phyloP scores from a whole-genome alignment of 2,888 invertebrate genomes.

The Ophion slaviceki region DNA sequence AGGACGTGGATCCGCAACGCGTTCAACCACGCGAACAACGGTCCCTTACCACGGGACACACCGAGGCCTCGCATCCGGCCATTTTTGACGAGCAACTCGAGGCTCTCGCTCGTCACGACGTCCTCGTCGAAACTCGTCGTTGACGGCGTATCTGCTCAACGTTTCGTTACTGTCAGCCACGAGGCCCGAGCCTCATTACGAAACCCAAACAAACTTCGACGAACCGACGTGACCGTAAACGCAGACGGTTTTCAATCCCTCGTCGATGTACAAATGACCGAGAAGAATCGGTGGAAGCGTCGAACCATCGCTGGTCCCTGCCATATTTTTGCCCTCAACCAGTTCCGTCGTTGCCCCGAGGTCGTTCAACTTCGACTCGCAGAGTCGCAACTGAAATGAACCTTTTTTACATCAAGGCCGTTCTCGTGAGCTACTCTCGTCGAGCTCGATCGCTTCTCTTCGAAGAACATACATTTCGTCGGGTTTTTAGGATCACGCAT shows the following conservation, averaged over 20 bases:
- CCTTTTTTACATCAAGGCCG: background rate
- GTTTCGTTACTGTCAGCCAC: background rate
- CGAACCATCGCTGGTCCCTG: slow-evolving; percentile 31
- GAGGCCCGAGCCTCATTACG: background rate
- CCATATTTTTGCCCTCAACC: slow-evolving; percentile 58
- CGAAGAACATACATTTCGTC: background rate
- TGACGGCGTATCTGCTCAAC: slow-evolving; percentile 59
- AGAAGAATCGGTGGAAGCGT: slow-evolving; percentile 70
- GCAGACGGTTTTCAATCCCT: slow-evolving; percentile 70
- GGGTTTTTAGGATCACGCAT: background rate
- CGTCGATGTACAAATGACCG: slow-evolving; percentile 67
- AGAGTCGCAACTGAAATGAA: slow-evolving; percentile 67
- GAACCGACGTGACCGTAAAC: slow-evolving; percentile 72
- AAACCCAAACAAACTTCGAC: background rate
- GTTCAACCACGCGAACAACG: slow-evolving; percentile 71
- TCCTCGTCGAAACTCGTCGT: background rate
- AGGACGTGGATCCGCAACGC: slow-evolving; percentile 68
- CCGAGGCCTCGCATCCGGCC: slow-evolving; percentile 69
- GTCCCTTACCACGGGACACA: slow-evolving; percentile 69
- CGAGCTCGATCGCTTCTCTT: background rate
- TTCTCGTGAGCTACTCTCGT: background rate
- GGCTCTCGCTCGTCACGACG: slow-evolving; percentile 31
- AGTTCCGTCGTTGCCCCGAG: slow-evolving; percentile 68
- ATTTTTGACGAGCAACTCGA: slow-evolving; percentile 65
- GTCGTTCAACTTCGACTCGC: slow-evolving; percentile 66